Evolutionary conservation across 2,797 vertebrate species (phyloP).

Genomic region (Mastacembelus armatus): DNA sequence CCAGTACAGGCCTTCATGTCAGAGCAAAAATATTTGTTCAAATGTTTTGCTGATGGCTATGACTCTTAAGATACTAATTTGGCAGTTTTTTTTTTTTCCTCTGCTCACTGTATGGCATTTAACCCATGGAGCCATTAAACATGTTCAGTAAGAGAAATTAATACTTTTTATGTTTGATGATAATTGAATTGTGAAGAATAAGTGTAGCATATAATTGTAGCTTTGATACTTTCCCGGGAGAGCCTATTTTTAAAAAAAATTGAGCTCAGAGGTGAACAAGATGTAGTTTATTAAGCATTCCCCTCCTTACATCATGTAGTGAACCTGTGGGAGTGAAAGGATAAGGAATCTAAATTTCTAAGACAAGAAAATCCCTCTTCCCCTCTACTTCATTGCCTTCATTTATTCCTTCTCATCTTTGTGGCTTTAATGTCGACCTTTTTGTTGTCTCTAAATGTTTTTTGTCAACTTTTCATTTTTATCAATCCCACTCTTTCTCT

Average conservation of each 20-base stretch:
- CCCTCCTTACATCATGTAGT: slow-evolving; percentile 30
- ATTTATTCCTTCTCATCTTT: slow-evolving; percentile 17
- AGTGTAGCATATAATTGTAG: slow-evolving; percentile 79
- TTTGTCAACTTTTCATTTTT: slow-evolving; percentile 43
- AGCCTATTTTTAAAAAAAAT: slow-evolving; percentile 47
- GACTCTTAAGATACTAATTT: slow-evolving; percentile 40
- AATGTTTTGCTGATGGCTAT: slow-evolving; percentile 50
- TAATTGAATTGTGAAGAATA: slow-evolving; percentile 81
- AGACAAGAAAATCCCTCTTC: slow-evolving; percentile 31
- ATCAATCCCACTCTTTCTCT: slow-evolving; percentile 19
- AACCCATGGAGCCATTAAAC: slow-evolving; percentile 24
- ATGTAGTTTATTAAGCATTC: slow-evolving; percentile 70
- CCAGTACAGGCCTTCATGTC: slow-evolving; percentile 44
- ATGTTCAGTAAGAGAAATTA: slow-evolving; percentile 54
- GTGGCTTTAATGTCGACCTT: not conserved
- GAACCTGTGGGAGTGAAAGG: slow-evolving; percentile 45
- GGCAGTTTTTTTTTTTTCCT: slow-evolving; percentile 22
- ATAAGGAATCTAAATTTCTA: slow-evolving; percentile 41
- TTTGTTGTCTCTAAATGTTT: slow-evolving; percentile 44
- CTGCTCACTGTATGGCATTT: slow-evolving; percentile 19
- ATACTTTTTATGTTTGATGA: slow-evolving; percentile 71
- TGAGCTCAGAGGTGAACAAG: slow-evolving; percentile 66
- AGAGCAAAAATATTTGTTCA: slow-evolving; percentile 30
- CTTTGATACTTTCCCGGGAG: slow-evolving; percentile 61
- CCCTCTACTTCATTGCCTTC: slow-evolving; percentile 2